Conservation (phyloP, 2,797 vertebrate genomes). For the Poecilia velifera region DNA sequence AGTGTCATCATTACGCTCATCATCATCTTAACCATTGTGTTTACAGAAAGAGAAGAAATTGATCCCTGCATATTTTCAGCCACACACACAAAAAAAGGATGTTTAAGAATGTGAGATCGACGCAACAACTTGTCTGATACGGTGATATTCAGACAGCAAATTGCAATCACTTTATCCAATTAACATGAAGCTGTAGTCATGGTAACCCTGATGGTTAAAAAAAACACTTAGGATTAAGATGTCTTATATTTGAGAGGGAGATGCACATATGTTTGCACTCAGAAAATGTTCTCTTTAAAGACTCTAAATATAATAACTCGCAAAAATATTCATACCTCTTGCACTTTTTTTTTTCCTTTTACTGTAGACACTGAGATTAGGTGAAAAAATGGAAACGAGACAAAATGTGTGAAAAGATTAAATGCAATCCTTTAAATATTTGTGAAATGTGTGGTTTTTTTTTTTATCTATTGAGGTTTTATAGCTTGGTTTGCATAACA, state of each 20-base stretch:
- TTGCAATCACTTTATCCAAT: conserved; percentile 67
- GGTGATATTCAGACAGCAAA: conserved; percentile 41
- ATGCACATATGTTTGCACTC: conserved; percentile 50
- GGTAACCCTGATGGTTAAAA: conserved; percentile 58
- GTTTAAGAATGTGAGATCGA: conserved; percentile 21
- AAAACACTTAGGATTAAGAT: conserved; percentile 43
- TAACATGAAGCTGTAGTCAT: conserved; percentile 57
- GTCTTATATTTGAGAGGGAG: conserved; percentile 41
- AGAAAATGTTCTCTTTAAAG: conserved; percentile 38
- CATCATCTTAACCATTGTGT: conserved; percentile 19
- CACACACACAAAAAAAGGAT: conserved; percentile 6
- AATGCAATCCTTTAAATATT: no score
- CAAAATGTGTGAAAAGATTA: no score
- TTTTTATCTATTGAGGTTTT: no score
- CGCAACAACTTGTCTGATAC: conserved; percentile 24
- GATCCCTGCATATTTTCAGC: conserved; percentile 11
- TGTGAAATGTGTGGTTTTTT: no score
- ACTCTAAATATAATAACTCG: conserved; percentile 40
- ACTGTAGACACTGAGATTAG: no score
- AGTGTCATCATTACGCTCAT: conserved; percentile 43
- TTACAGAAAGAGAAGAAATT: conserved; percentile 15
- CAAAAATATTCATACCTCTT: neutral
- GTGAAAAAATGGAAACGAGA: no score
- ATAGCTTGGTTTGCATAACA: neutral
- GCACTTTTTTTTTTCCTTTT: neutral